Conservation (phyloP, 2,888 invertebrate species). For the Lasioglossum pauxillum region DNA sequence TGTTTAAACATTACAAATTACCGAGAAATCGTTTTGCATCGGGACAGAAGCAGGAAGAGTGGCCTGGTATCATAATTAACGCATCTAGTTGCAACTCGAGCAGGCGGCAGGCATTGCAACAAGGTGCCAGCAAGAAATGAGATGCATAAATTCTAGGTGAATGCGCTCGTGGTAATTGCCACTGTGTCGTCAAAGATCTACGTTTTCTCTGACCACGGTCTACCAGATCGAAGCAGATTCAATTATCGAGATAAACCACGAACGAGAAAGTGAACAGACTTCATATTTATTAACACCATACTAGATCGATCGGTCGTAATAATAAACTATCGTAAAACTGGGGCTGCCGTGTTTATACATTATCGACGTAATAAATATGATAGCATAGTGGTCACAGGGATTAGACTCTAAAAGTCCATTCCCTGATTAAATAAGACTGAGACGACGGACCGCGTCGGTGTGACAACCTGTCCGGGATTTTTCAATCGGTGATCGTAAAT, state of each 20-base stretch:
- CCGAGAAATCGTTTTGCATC: background rate
- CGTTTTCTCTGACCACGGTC: conserved; percentile 38
- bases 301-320: conserved; percentile 28
- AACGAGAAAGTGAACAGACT: conserved; percentile 43
- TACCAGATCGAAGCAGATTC: conserved; percentile 45
- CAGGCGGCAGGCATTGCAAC: conserved; percentile 12
- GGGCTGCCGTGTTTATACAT: conserved; percentile 11
- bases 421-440: background rate
- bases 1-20: background rate
- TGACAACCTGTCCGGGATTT: conserved; percentile 3
- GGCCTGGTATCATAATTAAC: background rate
- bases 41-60: background rate
- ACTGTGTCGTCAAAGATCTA: conserved; percentile 32
- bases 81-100: background rate
- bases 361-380: conserved; percentile 45
- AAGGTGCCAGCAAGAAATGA: conserved; percentile 4
- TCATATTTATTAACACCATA: conserved; percentile 27
- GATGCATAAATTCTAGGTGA: conserved; percentile 38
- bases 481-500: conserved; percentile 11
- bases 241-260: conserved; percentile 49
- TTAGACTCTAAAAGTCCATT: conserved; percentile 1
- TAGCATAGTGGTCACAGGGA: conserved; percentile 26
- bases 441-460: background rate
- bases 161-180: conserved; percentile 49
- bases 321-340: conserved; percentile 39